Conservation (phyloP, 2,888 invertebrate species). For the Belgica antarctica region DNA sequence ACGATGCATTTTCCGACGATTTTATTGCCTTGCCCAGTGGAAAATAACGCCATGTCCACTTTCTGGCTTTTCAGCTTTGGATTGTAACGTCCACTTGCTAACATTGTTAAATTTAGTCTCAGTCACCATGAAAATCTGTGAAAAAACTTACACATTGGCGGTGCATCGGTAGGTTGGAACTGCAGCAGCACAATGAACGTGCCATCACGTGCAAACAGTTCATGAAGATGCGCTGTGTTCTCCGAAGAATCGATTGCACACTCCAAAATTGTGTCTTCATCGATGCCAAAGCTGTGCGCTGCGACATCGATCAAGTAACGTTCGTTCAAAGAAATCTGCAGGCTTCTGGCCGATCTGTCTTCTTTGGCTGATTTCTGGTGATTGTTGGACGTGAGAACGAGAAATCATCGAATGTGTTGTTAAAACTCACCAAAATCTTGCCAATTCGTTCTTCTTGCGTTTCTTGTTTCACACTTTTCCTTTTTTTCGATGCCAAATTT, state of each 20-base stretch:
- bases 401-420: too few relatives aligned
- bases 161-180: constrained; percentile 65
- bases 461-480: constrained; percentile 48
- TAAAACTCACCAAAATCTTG: constrained; percentile 33
- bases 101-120: constrained; percentile 46
- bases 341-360: constrained; percentile 49
- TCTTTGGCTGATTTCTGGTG: constrained; percentile 47
- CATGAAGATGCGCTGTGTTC: constrained; percentile 62
- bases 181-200: constrained; percentile 64
- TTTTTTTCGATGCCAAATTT: constrained; percentile 48
- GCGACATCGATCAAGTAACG: constrained; percentile 68
- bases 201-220: constrained; percentile 63
- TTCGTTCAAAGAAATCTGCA: constrained; percentile 55
- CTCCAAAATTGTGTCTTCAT: constrained; percentile 66
- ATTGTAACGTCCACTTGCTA: constrained; percentile 61
- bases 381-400: not conserved
- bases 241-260: constrained; percentile 68
- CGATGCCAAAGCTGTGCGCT: constrained; percentile 66
- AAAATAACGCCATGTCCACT: constrained; percentile 62
- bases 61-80: constrained; percentile 51
- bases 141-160: constrained; percentile 60
- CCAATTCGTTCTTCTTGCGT: constrained; percentile 49
- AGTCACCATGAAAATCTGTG: not conserved
- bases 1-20: constrained; percentile 67
- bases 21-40: constrained; percentile 60